phyloP scores from a whole-genome alignment of 2,797 vertebrate species.

The Serranus cabrilla region DNA sequence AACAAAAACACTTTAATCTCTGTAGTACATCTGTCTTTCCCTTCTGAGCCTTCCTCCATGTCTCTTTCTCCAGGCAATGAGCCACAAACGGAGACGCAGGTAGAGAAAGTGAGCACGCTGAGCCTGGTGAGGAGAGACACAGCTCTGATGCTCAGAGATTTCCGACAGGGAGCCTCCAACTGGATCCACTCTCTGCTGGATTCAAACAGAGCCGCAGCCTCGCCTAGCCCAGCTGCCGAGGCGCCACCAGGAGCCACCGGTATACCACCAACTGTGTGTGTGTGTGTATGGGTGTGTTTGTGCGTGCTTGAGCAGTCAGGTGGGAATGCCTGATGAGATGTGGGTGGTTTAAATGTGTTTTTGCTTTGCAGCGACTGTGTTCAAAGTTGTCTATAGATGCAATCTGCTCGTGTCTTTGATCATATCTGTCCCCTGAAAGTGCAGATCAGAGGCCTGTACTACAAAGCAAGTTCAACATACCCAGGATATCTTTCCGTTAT shows the following conservation, averaged over 20 bases:
- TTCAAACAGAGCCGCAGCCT: slow-evolving; percentile 66
- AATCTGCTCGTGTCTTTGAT: slow-evolving; percentile 25
- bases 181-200: slow-evolving; percentile 92
- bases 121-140: slow-evolving; percentile 89
- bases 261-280: slow-evolving; percentile 45
- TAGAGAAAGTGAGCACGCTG: slow-evolving; percentile 88
- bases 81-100: slow-evolving; percentile 83
- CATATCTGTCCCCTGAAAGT: slow-evolving; percentile 9
- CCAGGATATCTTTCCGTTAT: slow-evolving; percentile 4
- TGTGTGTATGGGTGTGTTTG: slow-evolving; percentile 29
- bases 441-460: background rate
- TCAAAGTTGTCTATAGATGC: slow-evolving; percentile 30
- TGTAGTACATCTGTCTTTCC: slow-evolving; percentile 7
- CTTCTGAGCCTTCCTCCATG: background rate
- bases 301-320: slow-evolving; percentile 14
- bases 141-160: slow-evolving; percentile 86
- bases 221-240: slow-evolving; percentile 56
- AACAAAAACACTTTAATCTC: slow-evolving; percentile 13
- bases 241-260: slow-evolving; percentile 56
- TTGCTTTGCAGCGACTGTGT: slow-evolving; percentile 10
- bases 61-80: slow-evolving; percentile 69
- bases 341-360: slow-evolving; percentile 35
- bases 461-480: background rate
- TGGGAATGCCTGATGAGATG: slow-evolving; percentile 14
- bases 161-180: slow-evolving; percentile 90